phyloP scores from a whole-genome alignment of 1,140 invertebrate genomes.

The Nymphalis io region DNA sequence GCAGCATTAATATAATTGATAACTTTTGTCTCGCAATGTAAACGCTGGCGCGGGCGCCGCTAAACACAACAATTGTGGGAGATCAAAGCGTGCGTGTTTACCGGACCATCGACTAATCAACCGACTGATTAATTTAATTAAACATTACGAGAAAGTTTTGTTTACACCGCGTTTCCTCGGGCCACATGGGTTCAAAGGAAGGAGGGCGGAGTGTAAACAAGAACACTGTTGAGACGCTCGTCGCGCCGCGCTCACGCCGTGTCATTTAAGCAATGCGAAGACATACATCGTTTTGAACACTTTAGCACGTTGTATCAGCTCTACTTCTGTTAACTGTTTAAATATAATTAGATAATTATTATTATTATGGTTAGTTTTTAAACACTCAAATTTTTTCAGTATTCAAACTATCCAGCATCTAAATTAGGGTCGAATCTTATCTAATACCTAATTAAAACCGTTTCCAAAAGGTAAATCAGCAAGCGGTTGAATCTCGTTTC shows the following conservation, averaged over 20 bases:
- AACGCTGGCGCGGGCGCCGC: slow-evolving; percentile 44
- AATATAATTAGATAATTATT: too few species aligned
- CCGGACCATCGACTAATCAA: slow-evolving; percentile 77
- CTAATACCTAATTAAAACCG: too few species aligned
- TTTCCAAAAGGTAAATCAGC: too few species aligned
- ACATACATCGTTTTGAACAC: neutral
- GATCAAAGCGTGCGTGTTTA: slow-evolving; percentile 77
- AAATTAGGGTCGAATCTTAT: too few species aligned
- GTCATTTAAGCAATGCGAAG: slow-evolving; percentile 12
- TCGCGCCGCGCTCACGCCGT: slow-evolving; percentile 25
- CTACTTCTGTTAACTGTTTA: neutral
- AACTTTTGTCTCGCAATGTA: slow-evolving; percentile 43
- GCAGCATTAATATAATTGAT: slow-evolving; percentile 34
- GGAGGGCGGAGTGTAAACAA: slow-evolving; percentile 73
- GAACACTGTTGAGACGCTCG: slow-evolving; percentile 61
- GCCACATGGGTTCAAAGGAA: slow-evolving; percentile 79
- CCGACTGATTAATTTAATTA: slow-evolving; percentile 80
- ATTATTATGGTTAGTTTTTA: too few species aligned
- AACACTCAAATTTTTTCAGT: too few species aligned
- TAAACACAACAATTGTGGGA: slow-evolving; percentile 69
- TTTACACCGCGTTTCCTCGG: slow-evolving; percentile 78
- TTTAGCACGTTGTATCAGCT: neutral
- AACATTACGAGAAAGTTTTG: slow-evolving; percentile 79
- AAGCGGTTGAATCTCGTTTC: too few species aligned
- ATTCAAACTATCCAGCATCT: too few species aligned